Evolutionary conservation across 1,140 invertebrate species (phyloP).

Genomic region (Orussus abietinus): DNA sequence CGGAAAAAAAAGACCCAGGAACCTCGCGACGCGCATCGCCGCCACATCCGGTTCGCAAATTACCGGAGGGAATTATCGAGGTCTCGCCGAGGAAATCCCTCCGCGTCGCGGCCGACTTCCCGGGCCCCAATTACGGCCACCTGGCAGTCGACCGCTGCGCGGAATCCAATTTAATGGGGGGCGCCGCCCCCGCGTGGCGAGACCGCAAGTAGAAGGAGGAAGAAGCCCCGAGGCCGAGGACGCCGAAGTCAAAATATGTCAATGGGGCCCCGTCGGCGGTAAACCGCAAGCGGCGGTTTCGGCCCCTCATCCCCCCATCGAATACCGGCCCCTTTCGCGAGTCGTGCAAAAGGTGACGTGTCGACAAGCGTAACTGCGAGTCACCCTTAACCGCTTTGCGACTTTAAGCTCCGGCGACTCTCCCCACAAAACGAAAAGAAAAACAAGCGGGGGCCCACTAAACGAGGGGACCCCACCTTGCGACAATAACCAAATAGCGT

Average conservation of each 20-base stretch:
- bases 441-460: too few relatives aligned
- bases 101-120: constrained; percentile 26
- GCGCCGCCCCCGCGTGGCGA: constrained; percentile 1
- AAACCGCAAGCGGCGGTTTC: too few relatives aligned
- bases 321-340: too few relatives aligned
- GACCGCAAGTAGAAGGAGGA: constrained; percentile 12
- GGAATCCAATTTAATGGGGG: constrained; percentile 2
- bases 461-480: too few relatives aligned
- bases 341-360: constrained; percentile 48
- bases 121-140: constrained; percentile 29
- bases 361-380: constrained; percentile 35
- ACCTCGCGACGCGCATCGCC: constrained; percentile 19
- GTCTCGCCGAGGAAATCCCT: constrained; percentile 24
- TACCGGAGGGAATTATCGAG: constrained; percentile 25
- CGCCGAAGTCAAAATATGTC: constrained; percentile 48
- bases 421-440: too few relatives aligned
- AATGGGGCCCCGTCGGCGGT: constrained; percentile 42
- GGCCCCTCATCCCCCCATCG: too few relatives aligned
- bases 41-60: constrained; percentile 13
- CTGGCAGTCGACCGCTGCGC: constrained; percentile 15
- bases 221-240: constrained; percentile 2
- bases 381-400: too few relatives aligned
- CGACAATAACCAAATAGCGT: too few relatives aligned
- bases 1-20: too few relatives aligned
- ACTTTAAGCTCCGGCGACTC: too few relatives aligned